Percentiles rank a stretch among this genome's conserved stretches.
These are phyloP conservation scores for Probaryconus sp. DNA, from an alignment of 1,140 invertebrate genomes.

Conservation along the genomic window DNA sequence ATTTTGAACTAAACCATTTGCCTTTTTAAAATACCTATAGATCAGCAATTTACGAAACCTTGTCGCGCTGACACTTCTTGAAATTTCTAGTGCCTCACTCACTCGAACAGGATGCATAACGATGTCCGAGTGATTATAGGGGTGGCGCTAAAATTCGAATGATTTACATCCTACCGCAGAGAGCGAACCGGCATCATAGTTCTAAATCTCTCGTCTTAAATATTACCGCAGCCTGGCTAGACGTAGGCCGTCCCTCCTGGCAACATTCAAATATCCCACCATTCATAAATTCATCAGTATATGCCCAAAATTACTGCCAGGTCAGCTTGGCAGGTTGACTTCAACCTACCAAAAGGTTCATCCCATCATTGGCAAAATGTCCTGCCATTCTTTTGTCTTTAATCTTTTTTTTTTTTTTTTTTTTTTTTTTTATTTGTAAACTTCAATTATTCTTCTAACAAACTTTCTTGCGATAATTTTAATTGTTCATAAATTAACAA, in stretches of 20 bases:
- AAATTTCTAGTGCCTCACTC: slow-evolving; percentile 33
- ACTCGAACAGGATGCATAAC: slow-evolving; percentile 48
- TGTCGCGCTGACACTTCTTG: slow-evolving; percentile 43
- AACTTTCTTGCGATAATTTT: no score
- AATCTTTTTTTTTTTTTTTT: no score
- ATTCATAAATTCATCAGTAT: slow-evolving; percentile 74
- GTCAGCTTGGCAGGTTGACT: slow-evolving; percentile 32
- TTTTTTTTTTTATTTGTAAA: no score
- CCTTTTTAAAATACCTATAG: no score
- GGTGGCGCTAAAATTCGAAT: slow-evolving; percentile 71
- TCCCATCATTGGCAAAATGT: slow-evolving; percentile 2
- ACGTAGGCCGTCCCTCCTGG: slow-evolving; percentile 68
- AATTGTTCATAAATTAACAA: no score
- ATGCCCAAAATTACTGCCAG: slow-evolving; percentile 65
- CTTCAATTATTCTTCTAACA: no score
- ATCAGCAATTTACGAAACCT: slow-evolving; percentile 18
- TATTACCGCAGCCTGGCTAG: slow-evolving; percentile 63
- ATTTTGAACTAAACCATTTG: no score
- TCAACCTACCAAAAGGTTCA: slow-evolving; percentile 1
- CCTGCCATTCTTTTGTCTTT: no score
- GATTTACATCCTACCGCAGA: slow-evolving; percentile 69
- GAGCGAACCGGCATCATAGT: slow-evolving; percentile 58
- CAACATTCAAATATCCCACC: slow-evolving; percentile 72
- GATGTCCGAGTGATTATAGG: slow-evolving; percentile 71
- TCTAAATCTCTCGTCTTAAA: slow-evolving; percentile 68